phyloP scores from a whole-genome alignment of 2,888 invertebrate genomes.

The Linnaemya vulpina region DNA sequence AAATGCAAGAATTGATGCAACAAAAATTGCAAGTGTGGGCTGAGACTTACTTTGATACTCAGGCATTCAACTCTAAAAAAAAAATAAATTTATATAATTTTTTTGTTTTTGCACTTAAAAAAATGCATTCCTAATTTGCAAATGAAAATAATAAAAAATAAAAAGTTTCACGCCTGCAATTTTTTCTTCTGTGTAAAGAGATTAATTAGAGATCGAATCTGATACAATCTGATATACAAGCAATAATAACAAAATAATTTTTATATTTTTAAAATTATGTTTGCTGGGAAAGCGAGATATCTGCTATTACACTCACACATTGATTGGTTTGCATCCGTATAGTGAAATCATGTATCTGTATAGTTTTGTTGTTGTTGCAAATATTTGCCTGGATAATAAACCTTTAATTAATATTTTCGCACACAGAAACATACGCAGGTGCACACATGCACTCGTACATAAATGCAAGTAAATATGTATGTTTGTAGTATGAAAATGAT shows the following conservation, averaged over 20 bases:
- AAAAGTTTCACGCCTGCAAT: neutral
- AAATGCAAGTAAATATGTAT: neutral
- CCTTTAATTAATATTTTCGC: conserved; percentile 45
- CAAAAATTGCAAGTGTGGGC: too few species aligned
- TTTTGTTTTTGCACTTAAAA: too few species aligned
- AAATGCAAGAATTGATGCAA: too few species aligned
- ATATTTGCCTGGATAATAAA: conserved; percentile 28
- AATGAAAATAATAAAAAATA: neutral
- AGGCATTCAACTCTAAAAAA: too few species aligned
- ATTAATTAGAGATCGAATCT: too few species aligned
- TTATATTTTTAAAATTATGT: neutral
- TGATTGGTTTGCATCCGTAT: conserved; percentile 10
- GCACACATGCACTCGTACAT: neutral
- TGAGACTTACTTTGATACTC: too few species aligned
- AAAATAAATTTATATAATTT: too few species aligned
- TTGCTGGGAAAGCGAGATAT: neutral
- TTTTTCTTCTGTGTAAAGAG: too few species aligned
- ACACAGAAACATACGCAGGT: neutral
- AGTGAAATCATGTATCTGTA: conserved; percentile 34
- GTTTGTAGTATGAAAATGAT: neutral
- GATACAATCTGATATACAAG: too few species aligned
- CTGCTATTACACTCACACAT: neutral
- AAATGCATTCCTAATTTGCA: neutral
- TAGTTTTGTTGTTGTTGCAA: conserved; percentile 20
- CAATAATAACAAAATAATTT: too few species aligned